Percentiles rank a stretch among this genome's conserved stretches.
These are phyloP conservation scores for Micrasema longulum DNA, from an alignment of 1,140 invertebrate genomes.

Conservation along the genomic window DNA sequence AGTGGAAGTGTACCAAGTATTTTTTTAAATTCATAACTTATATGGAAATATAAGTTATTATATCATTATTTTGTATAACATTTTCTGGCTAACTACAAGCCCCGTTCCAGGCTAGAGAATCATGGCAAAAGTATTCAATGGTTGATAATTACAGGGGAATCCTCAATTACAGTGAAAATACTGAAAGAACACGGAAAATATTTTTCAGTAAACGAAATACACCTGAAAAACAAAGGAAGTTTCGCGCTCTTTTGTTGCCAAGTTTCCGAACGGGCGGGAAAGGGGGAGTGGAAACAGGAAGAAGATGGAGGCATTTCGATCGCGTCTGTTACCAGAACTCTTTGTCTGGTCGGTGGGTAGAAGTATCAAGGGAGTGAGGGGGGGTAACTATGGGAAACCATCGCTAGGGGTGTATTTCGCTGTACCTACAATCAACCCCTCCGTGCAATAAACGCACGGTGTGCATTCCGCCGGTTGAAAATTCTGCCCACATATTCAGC, in stretches of 20 bases:
- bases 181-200: too few species aligned
- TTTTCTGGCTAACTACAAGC: too few species aligned
- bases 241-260: constrained; percentile 29
- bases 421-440: constrained; percentile 30
- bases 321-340: constrained; percentile 17
- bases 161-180: too few species aligned
- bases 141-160: too few species aligned
- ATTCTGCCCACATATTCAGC: not conserved
- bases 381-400: constrained; percentile 27
- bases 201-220: not conserved
- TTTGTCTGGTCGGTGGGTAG: constrained; percentile 9
- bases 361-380: not conserved
- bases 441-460: not conserved
- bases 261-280: constrained; percentile 24
- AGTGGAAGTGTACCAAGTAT: too few species aligned
- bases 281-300: not conserved
- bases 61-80: too few species aligned
- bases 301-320: constrained; percentile 17
- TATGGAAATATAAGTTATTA: too few species aligned
- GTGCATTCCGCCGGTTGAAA: constrained; percentile 29
- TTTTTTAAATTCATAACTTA: too few species aligned
- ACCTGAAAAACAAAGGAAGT: constrained; percentile 26
- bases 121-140: too few species aligned
- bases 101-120: too few species aligned
- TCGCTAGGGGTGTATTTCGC: not conserved